Base-by-base conservation (phyloP, 2,113 vertebrate genomes). In the Verasper variegatus region DNA sequence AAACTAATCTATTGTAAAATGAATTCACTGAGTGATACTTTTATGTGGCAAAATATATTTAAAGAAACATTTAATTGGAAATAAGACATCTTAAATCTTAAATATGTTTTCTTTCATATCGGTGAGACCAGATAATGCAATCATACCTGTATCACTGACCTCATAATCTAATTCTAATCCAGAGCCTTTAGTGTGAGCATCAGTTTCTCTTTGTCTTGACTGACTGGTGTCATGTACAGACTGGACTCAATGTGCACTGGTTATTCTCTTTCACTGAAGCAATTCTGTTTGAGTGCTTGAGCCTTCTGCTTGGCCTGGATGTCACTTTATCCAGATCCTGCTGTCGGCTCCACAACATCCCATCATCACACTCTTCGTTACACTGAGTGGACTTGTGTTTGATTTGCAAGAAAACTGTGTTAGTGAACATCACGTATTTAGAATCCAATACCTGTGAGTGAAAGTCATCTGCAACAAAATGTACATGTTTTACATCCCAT, bases 251-350 rank as follows among this genome's bases (percentile, higher is more conserved):
- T 37, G 27, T 64, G 37, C 80, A 82, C 55, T n/a, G 47, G 69
- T 23, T 31, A 31, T 45, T 37, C 49, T 51, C 51, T 63, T 70
- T 82, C 78, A 75, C 52, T 31, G 90, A 31, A 31, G 31, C 31
- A 31, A 31, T 31, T 6, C 31, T 31, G 31, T 31, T 31, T 31
- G 31, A 31, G 31, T 31, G 31, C 31, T 31, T 31, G 31, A 31
- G 31, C 31, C 31, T 31, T 5, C 6, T 85, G 90, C 81, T 87
- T 75, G 74, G 75, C 74, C 31, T 58, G 42, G 11, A 60, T 56
- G 78, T 88, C 85, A 81, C 64, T 91, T 84, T 80, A 82, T 88
- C 86, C 67, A 37, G 35, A 73, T 82, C 78, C 68, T 68, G 75
- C 77, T 86, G 6, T 5, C 31, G 31, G 31, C 31, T 72, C 71